These are phyloP conservation scores for Yponomeuta evonymella DNA, from an alignment of 2,888 invertebrate species.

Conservation along the genomic window DNA sequence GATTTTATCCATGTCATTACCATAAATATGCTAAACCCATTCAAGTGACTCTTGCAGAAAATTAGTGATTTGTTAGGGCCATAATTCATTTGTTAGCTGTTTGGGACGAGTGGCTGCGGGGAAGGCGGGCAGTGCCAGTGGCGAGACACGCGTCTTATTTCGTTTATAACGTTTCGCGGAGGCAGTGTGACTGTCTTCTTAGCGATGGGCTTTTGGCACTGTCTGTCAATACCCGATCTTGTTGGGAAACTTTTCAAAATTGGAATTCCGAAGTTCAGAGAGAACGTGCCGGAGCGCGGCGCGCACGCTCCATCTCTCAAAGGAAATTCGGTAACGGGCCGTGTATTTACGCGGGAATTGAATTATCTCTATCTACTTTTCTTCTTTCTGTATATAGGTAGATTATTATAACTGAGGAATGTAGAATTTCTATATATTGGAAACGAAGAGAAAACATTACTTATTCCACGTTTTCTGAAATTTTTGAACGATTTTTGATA, in stretches of 20 bases:
- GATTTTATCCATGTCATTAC: slow-evolving; percentile 15
- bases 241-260: slow-evolving; percentile 74
- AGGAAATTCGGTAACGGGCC: slow-evolving; percentile 70
- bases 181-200: slow-evolving; percentile 35
- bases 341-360: slow-evolving; percentile 66
- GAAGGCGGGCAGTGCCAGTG: not conserved
- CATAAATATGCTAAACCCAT: slow-evolving; percentile 19
- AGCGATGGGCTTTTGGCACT: slow-evolving; percentile 59
- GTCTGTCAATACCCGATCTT: slow-evolving; percentile 69
- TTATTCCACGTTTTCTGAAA: not conserved
- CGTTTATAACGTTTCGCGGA: not conserved
- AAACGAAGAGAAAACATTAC: slow-evolving; percentile 25
- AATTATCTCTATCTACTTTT: slow-evolving; percentile 55
- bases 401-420: slow-evolving; percentile 65
- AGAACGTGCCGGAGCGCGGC: slow-evolving; percentile 64
- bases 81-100: not conserved
- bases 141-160: slow-evolving; percentile 5
- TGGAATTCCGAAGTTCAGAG: slow-evolving; percentile 72
- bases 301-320: slow-evolving; percentile 52
- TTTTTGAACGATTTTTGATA: not conserved
- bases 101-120: not conserved
- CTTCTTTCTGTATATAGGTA: slow-evolving; percentile 50
- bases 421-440: slow-evolving; percentile 61
- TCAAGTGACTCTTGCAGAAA: slow-evolving; percentile 17
- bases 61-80: slow-evolving; percentile 8